These are phyloP conservation scores for Aratinga solstitialis DNA, from an alignment of 2,797 vertebrate species.

Conservation along the genomic window DNA sequence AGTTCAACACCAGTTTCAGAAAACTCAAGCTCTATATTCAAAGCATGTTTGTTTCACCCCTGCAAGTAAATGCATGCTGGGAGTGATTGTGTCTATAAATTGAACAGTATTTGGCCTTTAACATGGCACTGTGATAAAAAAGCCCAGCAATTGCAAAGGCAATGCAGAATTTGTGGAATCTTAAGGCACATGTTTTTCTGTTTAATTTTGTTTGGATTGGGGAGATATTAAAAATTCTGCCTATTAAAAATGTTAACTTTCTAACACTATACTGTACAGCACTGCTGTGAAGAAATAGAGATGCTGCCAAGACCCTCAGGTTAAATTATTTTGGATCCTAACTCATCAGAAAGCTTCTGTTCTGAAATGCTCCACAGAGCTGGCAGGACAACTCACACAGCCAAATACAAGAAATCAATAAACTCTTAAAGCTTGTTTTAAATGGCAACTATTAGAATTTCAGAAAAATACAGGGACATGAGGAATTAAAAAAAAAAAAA, in stretches of 20 bases:
- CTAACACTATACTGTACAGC: neutral
- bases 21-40: neutral
- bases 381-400: constrained; percentile 31
- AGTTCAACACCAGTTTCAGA: neutral
- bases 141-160: neutral
- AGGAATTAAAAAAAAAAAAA: neutral
- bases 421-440: constrained; percentile 29
- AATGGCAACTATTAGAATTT: constrained; percentile 49
- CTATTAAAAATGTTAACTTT: constrained; percentile 17
- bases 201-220: neutral
- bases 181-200: neutral
- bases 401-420: constrained; percentile 53
- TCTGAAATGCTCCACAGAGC: constrained; percentile 33
- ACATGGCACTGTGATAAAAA: neutral
- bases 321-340: constrained; percentile 55
- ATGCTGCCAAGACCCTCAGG: constrained; percentile 41
- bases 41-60: neutral
- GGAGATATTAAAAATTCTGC: neutral
- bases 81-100: neutral
- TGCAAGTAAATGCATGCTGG: neutral
- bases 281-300: constrained; percentile 29
- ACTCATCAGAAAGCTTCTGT: constrained; percentile 43
- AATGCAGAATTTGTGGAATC: neutral
- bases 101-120: neutral
- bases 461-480: neutral